Percentiles rank a stretch among this genome's conserved stretches.
Conservation (phyloP, 2,797 vertebrate species). For the Gallinago nigripennis region DNA sequence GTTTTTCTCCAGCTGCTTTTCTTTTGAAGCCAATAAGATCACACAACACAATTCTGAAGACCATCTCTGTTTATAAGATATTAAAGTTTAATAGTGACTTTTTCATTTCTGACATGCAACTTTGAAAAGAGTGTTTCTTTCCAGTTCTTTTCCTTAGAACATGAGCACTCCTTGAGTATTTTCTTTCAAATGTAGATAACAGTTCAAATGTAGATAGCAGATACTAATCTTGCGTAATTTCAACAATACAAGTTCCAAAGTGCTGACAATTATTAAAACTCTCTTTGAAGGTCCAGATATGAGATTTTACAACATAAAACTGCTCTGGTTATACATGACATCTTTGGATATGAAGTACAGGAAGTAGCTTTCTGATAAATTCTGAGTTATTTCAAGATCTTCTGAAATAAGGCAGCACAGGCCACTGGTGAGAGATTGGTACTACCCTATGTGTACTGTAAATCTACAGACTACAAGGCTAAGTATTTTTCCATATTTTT, state of each 20-base stretch:
- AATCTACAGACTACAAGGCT: not conserved
- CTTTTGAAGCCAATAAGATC: not conserved
- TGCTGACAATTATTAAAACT: not conserved
- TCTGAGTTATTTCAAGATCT: not conserved
- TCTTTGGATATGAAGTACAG: not conserved
- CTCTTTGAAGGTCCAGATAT: not conserved
- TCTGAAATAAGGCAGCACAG: not conserved
- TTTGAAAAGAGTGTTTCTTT: not conserved
- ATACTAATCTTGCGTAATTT: not conserved
- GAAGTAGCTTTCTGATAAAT: not conserved
- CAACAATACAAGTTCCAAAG: not conserved
- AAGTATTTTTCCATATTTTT: not conserved
- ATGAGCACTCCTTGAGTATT: not conserved
- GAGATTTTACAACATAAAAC: not conserved
- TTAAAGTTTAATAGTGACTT: not conserved
- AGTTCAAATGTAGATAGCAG: not conserved
- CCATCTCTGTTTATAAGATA: not conserved
- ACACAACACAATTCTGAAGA: not conserved
- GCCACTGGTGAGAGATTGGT: not conserved
- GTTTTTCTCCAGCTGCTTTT: not conserved
- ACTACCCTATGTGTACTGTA: fast-evolving
- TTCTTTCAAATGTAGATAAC: not conserved
- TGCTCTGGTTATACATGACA: not conserved
- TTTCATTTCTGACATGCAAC: not conserved
- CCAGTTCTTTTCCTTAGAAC: not conserved